Evolutionary conservation across 2,113 vertebrate species (phyloP), one percentile per base, ranked within the genome.

Genomic region (Sceloporus undulatus): DNA sequence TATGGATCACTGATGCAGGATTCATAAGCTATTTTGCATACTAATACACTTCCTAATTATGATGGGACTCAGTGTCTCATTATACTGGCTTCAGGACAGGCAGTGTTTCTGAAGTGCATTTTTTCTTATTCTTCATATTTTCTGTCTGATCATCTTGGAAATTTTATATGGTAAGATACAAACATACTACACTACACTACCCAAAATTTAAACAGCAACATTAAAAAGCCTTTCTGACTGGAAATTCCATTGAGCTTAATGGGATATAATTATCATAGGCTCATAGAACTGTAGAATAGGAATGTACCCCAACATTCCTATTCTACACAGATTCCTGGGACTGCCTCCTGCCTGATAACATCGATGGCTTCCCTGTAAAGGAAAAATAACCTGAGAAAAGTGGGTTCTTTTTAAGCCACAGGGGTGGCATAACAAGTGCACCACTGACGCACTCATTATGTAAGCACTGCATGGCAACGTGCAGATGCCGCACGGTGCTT

Each of bases 1-100:
- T 87, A 90, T 83, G 85, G 85, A 86, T 90, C 89, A 87, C 79
- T 79, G 75, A 62, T 89, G 88, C 48, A 76, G 3, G 5, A 14
- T 3, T 79, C 85, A 84, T 40, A 13, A 48, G 19, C 54, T 82
- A 82, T 27, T 68, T 84, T 86, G 62, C 66, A 84, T 84, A 88
- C 48, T 85, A 1, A 65, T 48, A 83, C 70, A 34, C 0, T 6
- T 34, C 11, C 68, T n/a, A 13, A 4, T n/a, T 90, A 62, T 27
- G 38, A 79, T 70, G 1, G 34, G 5, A 27, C 42, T 85, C 34
- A 14, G 16, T 84, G 7, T 84, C 9, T 85, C 88, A 79, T 85
- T 52, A 82, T 4, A 59, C 65, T 2, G 25, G 7, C 29, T 52
- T 40, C 19, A 19, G 56, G 77, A 65, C 9, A 52, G 8, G 0